Percentiles rank a stretch among this genome's conserved stretches.
These are phyloP conservation scores for Calephelis perditalis DNA, from an alignment of 2,888 invertebrate species.

Conservation along the genomic window DNA sequence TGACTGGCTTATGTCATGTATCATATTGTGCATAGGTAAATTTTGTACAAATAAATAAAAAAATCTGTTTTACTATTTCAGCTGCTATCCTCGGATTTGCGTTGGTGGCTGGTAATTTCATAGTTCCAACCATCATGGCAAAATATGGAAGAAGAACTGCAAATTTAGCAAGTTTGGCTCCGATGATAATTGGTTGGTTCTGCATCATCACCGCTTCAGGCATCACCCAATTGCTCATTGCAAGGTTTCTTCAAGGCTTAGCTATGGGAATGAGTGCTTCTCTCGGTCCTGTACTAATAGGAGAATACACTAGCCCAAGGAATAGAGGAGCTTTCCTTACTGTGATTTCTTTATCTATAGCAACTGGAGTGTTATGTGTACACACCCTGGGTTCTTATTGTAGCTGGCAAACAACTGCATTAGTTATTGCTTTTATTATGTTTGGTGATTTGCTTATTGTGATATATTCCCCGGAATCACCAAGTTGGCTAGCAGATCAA, in stretches of 20 bases:
- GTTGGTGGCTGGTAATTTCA: conserved; percentile 49
- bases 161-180: conserved; percentile 60
- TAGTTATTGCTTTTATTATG: conserved; percentile 62
- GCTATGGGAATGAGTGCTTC: conserved; percentile 73
- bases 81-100: conserved; percentile 54
- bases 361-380: conserved; percentile 76
- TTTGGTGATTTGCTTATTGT: conserved; percentile 59
- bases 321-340: conserved; percentile 79
- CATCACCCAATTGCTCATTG: conserved; percentile 47
- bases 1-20: too few species aligned
- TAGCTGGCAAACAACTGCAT: conserved; percentile 73
- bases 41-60: too few species aligned
- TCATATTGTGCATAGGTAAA: too few species aligned
- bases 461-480: conserved; percentile 77
- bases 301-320: conserved; percentile 75
- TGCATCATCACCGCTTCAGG: conserved; percentile 52
- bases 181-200: conserved; percentile 73
- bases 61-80: conserved; percentile 35
- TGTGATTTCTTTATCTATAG: conserved; percentile 76
- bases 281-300: conserved; percentile 66
- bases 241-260: conserved; percentile 59
- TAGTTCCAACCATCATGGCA: conserved; percentile 64
- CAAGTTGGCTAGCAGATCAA: conserved; percentile 80
- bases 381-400: conserved; percentile 79
- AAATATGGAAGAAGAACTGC: conserved; percentile 72